Base-by-base conservation (phyloP, 2,113 vertebrate genomes). In the Helogale parvula region DNA sequence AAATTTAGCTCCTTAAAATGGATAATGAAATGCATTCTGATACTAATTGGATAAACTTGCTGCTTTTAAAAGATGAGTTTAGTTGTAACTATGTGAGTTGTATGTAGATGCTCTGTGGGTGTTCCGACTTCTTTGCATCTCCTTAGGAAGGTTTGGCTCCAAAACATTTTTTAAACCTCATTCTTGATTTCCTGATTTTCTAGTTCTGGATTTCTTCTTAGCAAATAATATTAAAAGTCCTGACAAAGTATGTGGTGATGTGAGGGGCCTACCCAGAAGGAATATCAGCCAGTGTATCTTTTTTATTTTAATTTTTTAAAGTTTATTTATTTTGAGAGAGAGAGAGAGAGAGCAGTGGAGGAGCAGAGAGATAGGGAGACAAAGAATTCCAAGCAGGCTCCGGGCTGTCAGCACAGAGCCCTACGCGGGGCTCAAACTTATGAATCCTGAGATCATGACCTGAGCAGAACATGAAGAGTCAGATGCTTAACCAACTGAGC, bases 241-340 rank as follows among this genome's bases (percentile, higher is more conserved):
- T n/a, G 23, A 6, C n/a, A 6, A 76, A 5, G 38, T 13, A 13
- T 31, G 45, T 65, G 50, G 35, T 27, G 19, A 14, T 9, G 25
- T 17, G n/a, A 33, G 41, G 29, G 52, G 21, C 71, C 45, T 1
- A 1, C n/a, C 7, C 27, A 77, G 41, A 77, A 15, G 41, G 47
- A 23, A 0, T 33, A 4, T 21, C 16, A 7, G 69, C 25, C 1
- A 2, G 45, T 8, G 0, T 0, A 5, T 31, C 41, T 47, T 0
- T 57, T 60, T 60, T 25, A 60, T 60, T 60, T 23, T 60, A 23
- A 60, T 60, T 60, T 60, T 60, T 60, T 60, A 0, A 60, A 60
- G 57, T 23, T 60, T 60, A 60, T 60, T 60, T 60, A 60, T 60
- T 60, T 60, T 60, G 21, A 60, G 52, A 54, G 16, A 54, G 2